Conservation (phyloP, 2,113 vertebrate genomes). For the Aegithalos caudatus region DNA sequence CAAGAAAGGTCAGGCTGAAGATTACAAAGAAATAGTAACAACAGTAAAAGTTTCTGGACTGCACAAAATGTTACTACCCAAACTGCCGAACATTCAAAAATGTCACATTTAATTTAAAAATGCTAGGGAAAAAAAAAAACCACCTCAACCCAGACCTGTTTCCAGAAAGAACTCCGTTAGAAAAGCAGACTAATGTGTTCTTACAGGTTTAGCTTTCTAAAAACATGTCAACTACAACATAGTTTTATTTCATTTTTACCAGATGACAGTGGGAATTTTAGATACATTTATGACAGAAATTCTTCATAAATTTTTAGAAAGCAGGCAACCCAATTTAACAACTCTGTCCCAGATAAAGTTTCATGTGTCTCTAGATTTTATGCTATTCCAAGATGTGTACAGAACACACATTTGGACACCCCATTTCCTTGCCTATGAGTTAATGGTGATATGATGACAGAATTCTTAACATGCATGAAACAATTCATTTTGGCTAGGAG, state of each 20-base stretch:
- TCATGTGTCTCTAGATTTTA: background rate
- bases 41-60: background rate
- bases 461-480: background rate
- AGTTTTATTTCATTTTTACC: background rate
- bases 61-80: background rate
- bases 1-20: slow-evolving; percentile 43
- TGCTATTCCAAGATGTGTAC: background rate
- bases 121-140: background rate
- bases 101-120: background rate
- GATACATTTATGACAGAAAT: background rate
- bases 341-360: background rate
- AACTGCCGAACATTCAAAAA: slow-evolving; percentile 12
- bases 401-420: background rate
- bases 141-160: background rate
- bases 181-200: background rate
- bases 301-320: slow-evolving; percentile 10
- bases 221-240: background rate
- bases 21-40: background rate
- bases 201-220: background rate
- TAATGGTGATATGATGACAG: background rate
- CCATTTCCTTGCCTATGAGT: background rate
- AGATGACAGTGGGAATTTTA: background rate
- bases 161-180: background rate
- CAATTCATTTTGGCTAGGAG: background rate
- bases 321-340: slow-evolving; percentile 14